Evolutionary conservation across 2,888 invertebrate species (phyloP).

Genomic region (Urechis unicinctus): DNA sequence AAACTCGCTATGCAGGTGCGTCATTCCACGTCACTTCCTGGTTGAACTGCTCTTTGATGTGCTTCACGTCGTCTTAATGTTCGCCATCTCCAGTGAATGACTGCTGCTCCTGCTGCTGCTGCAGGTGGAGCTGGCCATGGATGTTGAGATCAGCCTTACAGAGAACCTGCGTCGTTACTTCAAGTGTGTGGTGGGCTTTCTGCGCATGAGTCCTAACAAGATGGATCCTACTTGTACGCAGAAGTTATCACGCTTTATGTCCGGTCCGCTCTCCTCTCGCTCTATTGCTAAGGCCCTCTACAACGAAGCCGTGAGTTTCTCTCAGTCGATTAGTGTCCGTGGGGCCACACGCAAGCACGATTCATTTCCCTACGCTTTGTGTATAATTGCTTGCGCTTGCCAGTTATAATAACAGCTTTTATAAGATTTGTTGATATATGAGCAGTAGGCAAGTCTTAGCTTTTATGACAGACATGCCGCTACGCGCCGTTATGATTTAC

Average conservation of each 20-base stretch:
- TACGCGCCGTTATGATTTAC: no score
- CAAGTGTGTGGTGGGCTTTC: neutral
- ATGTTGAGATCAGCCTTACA: neutral
- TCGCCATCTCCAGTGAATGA: no score
- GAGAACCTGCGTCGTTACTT: neutral
- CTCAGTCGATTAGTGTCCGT: no score
- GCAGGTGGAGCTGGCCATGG: neutral
- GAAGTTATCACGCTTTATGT: neutral
- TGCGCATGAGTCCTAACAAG: neutral
- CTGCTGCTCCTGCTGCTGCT: no score
- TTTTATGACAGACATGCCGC: no score
- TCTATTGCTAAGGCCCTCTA: neutral
- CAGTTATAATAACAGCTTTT: no score
- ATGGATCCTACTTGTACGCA: neutral
- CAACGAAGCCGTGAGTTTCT: neutral
- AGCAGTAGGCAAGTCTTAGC: no score
- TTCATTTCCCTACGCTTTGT: no score
- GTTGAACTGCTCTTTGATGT: neutral
- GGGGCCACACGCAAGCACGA: no score
- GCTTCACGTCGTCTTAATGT: no score
- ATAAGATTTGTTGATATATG: no score
- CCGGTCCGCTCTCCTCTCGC: neutral
- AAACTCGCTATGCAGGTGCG: neutral
- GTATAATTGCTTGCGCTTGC: no score
- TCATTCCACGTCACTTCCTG: neutral